phyloP scores from a whole-genome alignment of 2,888 invertebrate species.

The Drosophila demipolita region DNA sequence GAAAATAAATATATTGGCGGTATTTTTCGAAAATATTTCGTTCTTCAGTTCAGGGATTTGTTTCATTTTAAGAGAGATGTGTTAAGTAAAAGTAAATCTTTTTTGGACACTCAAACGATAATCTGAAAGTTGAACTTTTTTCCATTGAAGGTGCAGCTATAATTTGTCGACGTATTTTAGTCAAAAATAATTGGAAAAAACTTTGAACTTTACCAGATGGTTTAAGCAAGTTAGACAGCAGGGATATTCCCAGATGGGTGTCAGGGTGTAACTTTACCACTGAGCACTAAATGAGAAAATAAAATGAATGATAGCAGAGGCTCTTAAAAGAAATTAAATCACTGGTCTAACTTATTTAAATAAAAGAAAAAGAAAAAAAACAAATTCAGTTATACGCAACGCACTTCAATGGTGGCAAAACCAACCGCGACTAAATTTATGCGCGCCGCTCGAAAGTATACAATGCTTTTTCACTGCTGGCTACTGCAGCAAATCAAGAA shows the following conservation, averaged over 20 bases:
- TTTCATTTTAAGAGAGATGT: not conserved
- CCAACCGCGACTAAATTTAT: slow-evolving; percentile 4
- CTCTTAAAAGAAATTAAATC: not conserved
- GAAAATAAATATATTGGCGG: not conserved
- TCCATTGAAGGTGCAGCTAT: not conserved
- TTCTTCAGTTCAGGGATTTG: not conserved
- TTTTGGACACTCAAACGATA: too few relatives aligned
- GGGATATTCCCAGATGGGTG: not conserved
- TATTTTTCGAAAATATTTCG: not conserved
- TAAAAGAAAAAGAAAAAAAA: too few relatives aligned
- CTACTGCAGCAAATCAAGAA: not conserved
- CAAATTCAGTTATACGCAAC: not conserved
- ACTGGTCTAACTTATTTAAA: not conserved
- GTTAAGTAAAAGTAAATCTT: not conserved
- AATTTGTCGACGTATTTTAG: not conserved
- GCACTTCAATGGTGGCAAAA: not conserved
- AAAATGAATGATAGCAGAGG: not conserved
- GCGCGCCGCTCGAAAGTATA: slow-evolving; percentile 30
- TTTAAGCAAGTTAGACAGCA: not conserved
- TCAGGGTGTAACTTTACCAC: not conserved
- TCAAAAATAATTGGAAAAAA: not conserved
- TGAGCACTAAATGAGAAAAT: not conserved
- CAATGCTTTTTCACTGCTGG: slow-evolving; percentile 4
- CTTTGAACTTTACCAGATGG: not conserved
- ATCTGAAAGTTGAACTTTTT: not conserved